A percentile compares a stretch with the other conserved stretches of the same genome.
phyloP scores from a whole-genome alignment of 2,888 invertebrate genomes.

The Acrobeloides nanus region DNA sequence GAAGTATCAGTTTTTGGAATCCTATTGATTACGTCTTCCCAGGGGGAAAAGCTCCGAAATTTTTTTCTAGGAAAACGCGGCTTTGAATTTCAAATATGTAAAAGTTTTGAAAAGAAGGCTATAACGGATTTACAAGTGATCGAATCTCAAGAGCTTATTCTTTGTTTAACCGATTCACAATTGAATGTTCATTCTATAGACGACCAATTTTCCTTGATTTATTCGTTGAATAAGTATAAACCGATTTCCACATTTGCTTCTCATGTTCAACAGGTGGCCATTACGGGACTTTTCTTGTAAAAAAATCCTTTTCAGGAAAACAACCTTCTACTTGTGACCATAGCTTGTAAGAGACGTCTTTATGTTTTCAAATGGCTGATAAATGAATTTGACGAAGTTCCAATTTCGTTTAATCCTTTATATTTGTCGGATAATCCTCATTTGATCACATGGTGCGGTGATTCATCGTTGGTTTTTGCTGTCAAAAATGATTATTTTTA shows the following conservation, averaged over 20 bases:
- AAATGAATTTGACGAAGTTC: slow-evolving; percentile 54
- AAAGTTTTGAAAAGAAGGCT: slow-evolving; percentile 34
- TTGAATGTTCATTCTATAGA: slow-evolving; percentile 20
- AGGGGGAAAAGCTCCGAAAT: too few species aligned
- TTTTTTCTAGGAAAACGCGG: slow-evolving; percentile 10
- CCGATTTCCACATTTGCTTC: slow-evolving; percentile 22
- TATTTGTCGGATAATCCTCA: slow-evolving; percentile 16
- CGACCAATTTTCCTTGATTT: slow-evolving; percentile 14
- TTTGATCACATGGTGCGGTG: slow-evolving; percentile 22
- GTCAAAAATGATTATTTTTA: slow-evolving; percentile 24
- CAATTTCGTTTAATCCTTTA: slow-evolving; percentile 11
- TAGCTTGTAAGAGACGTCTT: slow-evolving; percentile 34
- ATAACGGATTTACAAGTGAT: slow-evolving; percentile 35
- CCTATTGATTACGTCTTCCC: too few species aligned
- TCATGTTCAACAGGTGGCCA: slow-evolving; percentile 21
- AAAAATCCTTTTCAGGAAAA: slow-evolving; percentile 17
- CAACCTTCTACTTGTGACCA: slow-evolving; percentile 30
- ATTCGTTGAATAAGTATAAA: slow-evolving; percentile 15
- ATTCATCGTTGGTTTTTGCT: slow-evolving; percentile 21
- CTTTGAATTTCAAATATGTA: slow-evolving; percentile 19
- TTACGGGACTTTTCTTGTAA: slow-evolving; percentile 5
- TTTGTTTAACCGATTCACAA: slow-evolving; percentile 38
- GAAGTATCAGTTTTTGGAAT: too few species aligned
- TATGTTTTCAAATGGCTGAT: slow-evolving; percentile 48
- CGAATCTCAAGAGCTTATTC: slow-evolving; percentile 33